These are phyloP conservation scores for Isoperla grammatica DNA, from an alignment of 2,888 invertebrate genomes.

Conservation along the genomic window DNA sequence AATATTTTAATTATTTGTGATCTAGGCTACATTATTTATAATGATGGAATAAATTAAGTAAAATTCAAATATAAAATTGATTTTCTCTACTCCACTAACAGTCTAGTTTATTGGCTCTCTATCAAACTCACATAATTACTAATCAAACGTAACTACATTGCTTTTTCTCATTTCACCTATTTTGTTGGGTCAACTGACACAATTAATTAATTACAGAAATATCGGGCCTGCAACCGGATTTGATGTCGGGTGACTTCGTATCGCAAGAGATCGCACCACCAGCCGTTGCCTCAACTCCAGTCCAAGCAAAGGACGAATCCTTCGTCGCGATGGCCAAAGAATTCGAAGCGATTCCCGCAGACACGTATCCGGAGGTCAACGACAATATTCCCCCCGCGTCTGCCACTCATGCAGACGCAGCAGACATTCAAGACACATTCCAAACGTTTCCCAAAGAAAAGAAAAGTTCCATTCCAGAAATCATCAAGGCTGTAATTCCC, in stretches of 20 bases:
- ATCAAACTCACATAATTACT: too few species aligned
- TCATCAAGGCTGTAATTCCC: constrained; percentile 2
- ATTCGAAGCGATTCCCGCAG: background rate
- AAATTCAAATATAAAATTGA: too few species aligned
- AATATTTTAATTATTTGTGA: too few species aligned
- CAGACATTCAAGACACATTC: background rate
- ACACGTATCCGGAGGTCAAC: constrained; percentile 8
- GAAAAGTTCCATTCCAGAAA: background rate
- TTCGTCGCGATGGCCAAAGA: too few species aligned
- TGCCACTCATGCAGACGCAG: background rate
- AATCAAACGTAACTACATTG: too few species aligned
- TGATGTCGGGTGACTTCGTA: background rate
- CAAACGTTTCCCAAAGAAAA: background rate
- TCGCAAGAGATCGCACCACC: background rate
- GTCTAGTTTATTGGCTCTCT: too few species aligned
- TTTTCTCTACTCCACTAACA: too few species aligned
- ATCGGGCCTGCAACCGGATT: background rate
- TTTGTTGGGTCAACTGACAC: too few species aligned
- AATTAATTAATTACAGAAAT: too few species aligned
- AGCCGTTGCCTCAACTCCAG: background rate
- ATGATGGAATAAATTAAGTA: too few species aligned
- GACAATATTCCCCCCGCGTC: background rate
- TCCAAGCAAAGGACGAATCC: background rate
- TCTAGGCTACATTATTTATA: too few species aligned
- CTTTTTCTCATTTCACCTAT: too few species aligned